Evolutionary conservation across 2,888 invertebrate species (phyloP), one percentile per base, ranked within the genome.

Genomic region (Pheosia gnoma): DNA sequence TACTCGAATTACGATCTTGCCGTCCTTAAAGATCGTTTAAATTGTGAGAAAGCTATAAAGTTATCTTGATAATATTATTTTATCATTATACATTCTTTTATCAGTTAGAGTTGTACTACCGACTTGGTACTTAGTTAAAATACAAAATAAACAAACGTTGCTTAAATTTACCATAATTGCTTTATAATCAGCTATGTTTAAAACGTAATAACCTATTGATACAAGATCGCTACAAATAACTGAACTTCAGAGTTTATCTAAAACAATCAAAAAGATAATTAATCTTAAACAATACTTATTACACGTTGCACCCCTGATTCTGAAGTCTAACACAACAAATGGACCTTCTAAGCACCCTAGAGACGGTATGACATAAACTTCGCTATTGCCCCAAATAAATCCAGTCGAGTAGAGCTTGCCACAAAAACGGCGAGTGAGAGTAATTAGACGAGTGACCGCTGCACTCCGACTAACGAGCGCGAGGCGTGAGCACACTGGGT

Each of bases 371-470:
- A 38, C 38, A 3, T 52, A 43, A 7, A 37, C 38, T 54, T 38
- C n/a, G 37, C 13, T 1, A 39, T 2, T 6, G 70, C 67, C 68
- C 78, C 69, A 65, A 76, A 76, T 76, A 71, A 75, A 71, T 70
- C 60, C 59, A 63, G 61, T 47, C 56, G 43, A 43, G 60, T 59
- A 65, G 25, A 25, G 62, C 62, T 62, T 65, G 62, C n/a, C 65
- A 72, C 64, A 75, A 79, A 74, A 78, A 74, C 78, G 62, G 63
- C 78, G 61, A 71, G 74, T 74, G 74, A 60, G 62, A 63, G 79
- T 81, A 81, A 84, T 87, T 84, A 85, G 84, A 84, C 78, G 75
- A 79, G 81, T 84, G 86, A 84, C 83, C 80, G 70, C 79, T 75
- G 80, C 81, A 82, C 77, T 79, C 72, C 57, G 74, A 66, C 78